Evolutionary conservation across 2,797 vertebrate genomes (phyloP), one percentile per base, ranked within the genome.

Genomic region (Diplodus sargus): DNA sequence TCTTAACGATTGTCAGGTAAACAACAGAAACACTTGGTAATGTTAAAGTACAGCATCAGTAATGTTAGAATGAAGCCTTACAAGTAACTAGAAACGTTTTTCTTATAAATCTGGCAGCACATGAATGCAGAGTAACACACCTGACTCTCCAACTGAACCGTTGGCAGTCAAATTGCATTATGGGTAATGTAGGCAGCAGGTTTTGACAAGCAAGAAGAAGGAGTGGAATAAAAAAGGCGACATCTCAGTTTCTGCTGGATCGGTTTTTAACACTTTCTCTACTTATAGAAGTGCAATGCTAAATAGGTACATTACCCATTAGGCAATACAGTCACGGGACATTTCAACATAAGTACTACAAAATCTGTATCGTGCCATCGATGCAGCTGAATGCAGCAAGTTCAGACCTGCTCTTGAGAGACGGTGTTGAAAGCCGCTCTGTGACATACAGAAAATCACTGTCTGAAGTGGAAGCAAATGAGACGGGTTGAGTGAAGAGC

Each of bases 401-500:
- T 60, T 61, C 45, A 78, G 59, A n/a, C 25, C 1, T 2, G 51
- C 43, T 56, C 30, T 39, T 42, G 20, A 63, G 34, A 68, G 20
- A 34, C 20, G 9, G 16, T 13, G 14, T 42, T 43, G 2, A 64
- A 64, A 43, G 23, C 39, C 47, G 17, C 28, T 49, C 3, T 22
- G n/a, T 43, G 39, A 67, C 25, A 62, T 18, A 57, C 16, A 51
- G 48, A 59, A 45, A 68, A 53, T 51, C 25, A 20, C 71, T 45
- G 22, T 74, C 78, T 75, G 12, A 64, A 57, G n/a, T 59, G 17
- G 54, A 69, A 72, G 61, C 23, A 22, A 48, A 61, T 39, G 7
- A 43, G 68, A 64, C 49, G 4, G 25, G n/a, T 42, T 28, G 12
- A 69, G 28, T 64, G 57, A 49, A 63, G 28, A 9, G 48, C 42